Base-by-base conservation (phyloP, 1,140 invertebrate genomes). In the Phthorimaea operculella region DNA sequence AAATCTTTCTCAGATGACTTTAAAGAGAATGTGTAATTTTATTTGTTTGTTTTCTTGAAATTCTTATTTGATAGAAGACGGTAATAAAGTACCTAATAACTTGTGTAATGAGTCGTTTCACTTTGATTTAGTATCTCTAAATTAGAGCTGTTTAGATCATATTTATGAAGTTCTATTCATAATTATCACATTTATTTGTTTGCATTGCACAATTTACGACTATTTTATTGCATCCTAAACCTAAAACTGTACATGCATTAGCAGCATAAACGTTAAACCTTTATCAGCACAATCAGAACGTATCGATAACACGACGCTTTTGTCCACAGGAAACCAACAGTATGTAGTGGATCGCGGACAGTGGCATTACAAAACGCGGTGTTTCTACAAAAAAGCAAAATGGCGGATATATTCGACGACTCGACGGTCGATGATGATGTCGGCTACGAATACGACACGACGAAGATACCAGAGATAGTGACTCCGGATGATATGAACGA, bases 401-500 rank as follows among this genome's bases (percentile, higher is more conserved):
- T 82, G 81, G 62, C 73, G 57, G 77, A 77, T 62, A 70, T 69
- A n/a, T 63, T 70, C 59, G 75, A 73, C 62, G 66, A 73, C 52
- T 33, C 51, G 53, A 68, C 59, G 33, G 63, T 79, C 48, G 73
- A 76, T 52, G 82, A 83, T 36, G 79, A 83, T 44, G 72, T 76
- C 63, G 76, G 72, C 33, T 81, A 78, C 65, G 78, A 80, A 15
- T 82, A 72, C 65, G 77, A 83, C 58, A 68, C 66, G 50, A 74
- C 76, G 7, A 79, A 82, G 51, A 76, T 80, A 59, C 79, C 81
- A 6, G 79, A 84, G 34, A 84, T 84, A 49, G 69, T 84, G 5
- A 74, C 79, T 0, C 70, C 79, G 0, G 79, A 84, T 49, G 81
- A 84, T 10, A 81, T 81, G 78, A 79, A 76, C 54, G 81, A 84